Evolutionary conservation across 2,888 invertebrate genomes (phyloP).

Genomic region (Tiphia femorata): DNA sequence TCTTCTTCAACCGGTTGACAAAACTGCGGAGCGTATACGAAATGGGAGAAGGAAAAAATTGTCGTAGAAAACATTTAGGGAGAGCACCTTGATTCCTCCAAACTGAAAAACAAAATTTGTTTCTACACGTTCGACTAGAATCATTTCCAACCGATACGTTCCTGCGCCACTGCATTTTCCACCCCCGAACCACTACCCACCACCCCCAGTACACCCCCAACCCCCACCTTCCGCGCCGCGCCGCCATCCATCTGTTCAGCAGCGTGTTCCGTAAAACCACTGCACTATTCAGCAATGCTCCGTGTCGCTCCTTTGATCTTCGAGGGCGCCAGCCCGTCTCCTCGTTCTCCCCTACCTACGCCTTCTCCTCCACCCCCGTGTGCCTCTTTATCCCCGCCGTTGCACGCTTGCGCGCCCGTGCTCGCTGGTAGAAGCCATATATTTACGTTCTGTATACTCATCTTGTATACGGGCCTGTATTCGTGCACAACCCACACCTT

Average conservation of each 20-base stretch:
- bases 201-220: constrained; percentile 9
- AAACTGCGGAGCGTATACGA: too few species aligned
- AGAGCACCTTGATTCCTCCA: too few species aligned
- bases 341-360: constrained; percentile 1
- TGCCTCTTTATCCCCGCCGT: not conserved
- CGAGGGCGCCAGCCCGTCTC: constrained; percentile 21
- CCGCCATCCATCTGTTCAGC: constrained; percentile 41
- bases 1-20: too few species aligned
- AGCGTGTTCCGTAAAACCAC: constrained; percentile 53
- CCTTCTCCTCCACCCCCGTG: not conserved
- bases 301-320: constrained; percentile 57
- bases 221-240: constrained; percentile 1
- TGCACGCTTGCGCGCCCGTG: too few species aligned
- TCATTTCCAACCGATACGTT: too few species aligned
- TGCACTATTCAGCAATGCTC: constrained; percentile 49
- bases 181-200: constrained; percentile 14
- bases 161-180: constrained; percentile 12
- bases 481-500: not conserved
- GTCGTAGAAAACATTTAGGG: too few species aligned
- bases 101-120: too few species aligned
- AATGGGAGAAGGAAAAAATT: too few species aligned
- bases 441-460: constrained; percentile 8
- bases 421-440: constrained; percentile 6
- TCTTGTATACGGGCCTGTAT: constrained; percentile 1
- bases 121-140: too few species aligned